Base-by-base conservation (phyloP, 2,113 vertebrate species). In the Periophthalmus modestus region DNA sequence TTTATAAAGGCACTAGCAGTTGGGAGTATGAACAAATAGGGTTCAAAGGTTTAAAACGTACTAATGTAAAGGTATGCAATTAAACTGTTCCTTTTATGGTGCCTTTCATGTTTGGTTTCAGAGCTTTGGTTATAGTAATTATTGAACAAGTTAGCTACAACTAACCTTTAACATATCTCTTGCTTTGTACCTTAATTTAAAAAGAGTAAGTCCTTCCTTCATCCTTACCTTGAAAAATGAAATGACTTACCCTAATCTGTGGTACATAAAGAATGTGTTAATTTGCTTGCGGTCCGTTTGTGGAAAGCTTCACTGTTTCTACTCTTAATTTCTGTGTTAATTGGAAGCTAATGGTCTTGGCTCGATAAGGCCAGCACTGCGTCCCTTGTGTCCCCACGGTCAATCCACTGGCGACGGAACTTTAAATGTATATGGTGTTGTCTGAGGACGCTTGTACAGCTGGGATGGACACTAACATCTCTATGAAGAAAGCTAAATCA, bases 401-500 rank as follows among this genome's bases (percentile, higher is more conserved):
- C 68, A 79, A 88, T 83, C 82, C 81, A 47, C 67, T 81, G 78
- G 87, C 84, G 54, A 85, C 85, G 80, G 62, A 68, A 43, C 7
- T 43, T 43, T 43, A 43, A 43, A 43, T 10, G 39, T 43, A 43
- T 43, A 43, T 43, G 39, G 39, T 43, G 7, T 74, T 62, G 71
- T 77, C 57, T 65, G 9, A 33, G 76, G 69, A 33, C 68, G 80
- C 83, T 89, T 86, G 67, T 78, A 83, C 59, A 82, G 48, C 80
- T 75, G 70, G 80, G 82, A 74, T 43, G 71, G 73, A 58, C 21
- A 63, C 68, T 62, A 5, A 65, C 58, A 18, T 33, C 71, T 24
- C 69, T 62, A 70, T 34, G 13, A 57, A 47, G 43, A 61, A 50
- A 43, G 59, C 39, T 10, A 18, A 4, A 46, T 55, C 5, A 67